Evolutionary conservation across 2,113 vertebrate genomes (phyloP), one percentile per base, ranked within the genome.

Genomic region (Piprites chloris): DNA sequence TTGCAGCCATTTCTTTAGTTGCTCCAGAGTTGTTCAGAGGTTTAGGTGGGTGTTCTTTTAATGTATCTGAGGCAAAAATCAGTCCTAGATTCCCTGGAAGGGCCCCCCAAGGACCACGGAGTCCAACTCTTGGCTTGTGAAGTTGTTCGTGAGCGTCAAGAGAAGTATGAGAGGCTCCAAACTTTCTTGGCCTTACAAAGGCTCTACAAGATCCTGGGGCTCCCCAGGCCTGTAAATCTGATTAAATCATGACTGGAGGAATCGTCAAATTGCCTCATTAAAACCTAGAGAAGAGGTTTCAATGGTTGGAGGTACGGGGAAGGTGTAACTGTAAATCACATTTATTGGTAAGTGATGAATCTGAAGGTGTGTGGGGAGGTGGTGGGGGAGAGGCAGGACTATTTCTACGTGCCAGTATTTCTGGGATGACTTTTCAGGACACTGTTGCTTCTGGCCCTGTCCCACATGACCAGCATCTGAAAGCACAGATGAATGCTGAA

Each of bases 361-460:
- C 58, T 28, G 50, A 53, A 68, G 55, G 56, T 1, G 28, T 1
- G 35, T 2, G 62, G 19, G 71, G 65, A 49, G n/a, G 63, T 3
- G 28, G 26, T 15, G 88, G 84, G 84, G 73, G 44, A 75, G 41
- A 77, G 27, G 23, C n/a, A 79, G 80, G 50, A 53, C 30, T 15
- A 2, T 52, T 28, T 2, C 1, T 1, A 4, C 10, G 2, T 9
- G 9, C 52, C 6, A 8, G 2, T 8, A 12, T 47, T 39, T 50
- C 9, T 14, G 61, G 49, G 52, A 1, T 35, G 11, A n/a, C 20
- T 68, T 39, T 27, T 83, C 62, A 69, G 55, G 53, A 28, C 4
- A 0, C 14, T n/a, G 19, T 56, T 52, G 30, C 65, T 62, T 80
- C 52, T 3, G 2, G n/a, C n/a, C 37, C 39, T 49, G 35, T 73